Evolutionary conservation across 2,888 invertebrate species (phyloP), one percentile per base, ranked within the genome.

Genomic region (Lepeophtheirus nordmannii): DNA sequence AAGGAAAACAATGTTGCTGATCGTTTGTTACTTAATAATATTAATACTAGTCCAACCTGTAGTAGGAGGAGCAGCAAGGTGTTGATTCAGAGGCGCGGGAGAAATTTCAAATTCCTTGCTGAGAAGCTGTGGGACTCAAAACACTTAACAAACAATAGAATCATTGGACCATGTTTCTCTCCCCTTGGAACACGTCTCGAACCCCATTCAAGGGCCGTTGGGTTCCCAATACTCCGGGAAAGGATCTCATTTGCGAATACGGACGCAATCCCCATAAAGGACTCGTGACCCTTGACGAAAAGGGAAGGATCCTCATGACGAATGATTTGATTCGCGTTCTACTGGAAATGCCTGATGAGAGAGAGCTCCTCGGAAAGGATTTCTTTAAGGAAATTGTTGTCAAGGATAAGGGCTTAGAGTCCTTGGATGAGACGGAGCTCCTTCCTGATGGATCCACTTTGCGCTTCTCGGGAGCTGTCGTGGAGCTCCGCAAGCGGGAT

Each of bases 401-500:
- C 53, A 46, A 46, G 8, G 53, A 46, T n/a, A 46, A 46, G 17
- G 53, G 53, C 8, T 17, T 46, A 17, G 53, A 46, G 53, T 46
- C 53, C 5, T 17, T 46, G 14, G 53, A 46, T 17, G 53, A 46
- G 17, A 17, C 53, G 17, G 53, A 46, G 53, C 53, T 46, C 53
- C 53, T 46, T 46, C 53, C 53, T 17, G 17, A 46, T 46, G 53
- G 53, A 46, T 46, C 53, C 53, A 46, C 14, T 14, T 46, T 46
- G 1, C 53, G 8, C 8, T 46, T 46, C 8, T 46, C 53, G 14
- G 53, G 53, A 46, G 17, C n/a, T n/a, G 53, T 46, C 70, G 81
- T 84, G 62, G 84, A 84, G 74, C 78, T 83, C 66, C 72, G 81
- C 46, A 78, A 80, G 30, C 81, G 81, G 70, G 78, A 78, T 68